Evolutionary conservation across 2,113 vertebrate genomes (phyloP).

Genomic region (Dendropsophus ebraccatus): DNA sequence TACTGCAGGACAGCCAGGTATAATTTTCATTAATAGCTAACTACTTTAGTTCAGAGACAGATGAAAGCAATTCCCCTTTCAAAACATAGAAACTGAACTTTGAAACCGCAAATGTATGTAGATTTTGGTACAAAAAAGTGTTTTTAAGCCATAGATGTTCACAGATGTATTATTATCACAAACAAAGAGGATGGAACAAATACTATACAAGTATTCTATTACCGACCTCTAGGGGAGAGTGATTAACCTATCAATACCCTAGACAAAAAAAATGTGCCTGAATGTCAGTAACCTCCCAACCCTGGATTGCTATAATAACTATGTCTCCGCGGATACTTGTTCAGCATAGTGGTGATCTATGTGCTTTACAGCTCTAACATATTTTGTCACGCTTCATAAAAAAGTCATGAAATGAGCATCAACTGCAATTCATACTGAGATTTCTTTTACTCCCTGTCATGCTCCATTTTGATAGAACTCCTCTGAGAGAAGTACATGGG

Average conservation of each 20-base stretch:
- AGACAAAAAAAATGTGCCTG: not conserved
- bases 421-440: not conserved
- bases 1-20: not conserved
- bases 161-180: constrained; percentile 13
- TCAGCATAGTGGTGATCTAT: not conserved
- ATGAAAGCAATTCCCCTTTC: not conserved
- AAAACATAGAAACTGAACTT: not conserved
- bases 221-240: not conserved
- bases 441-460: constrained; percentile 8
- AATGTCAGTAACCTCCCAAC: not conserved
- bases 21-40: constrained; percentile 12
- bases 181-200: too few relatives aligned
- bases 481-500: not conserved
- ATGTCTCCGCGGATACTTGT: not conserved
- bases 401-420: not conserved
- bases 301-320: not conserved
- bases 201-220: not conserved
- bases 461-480: not conserved
- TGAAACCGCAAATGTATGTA: not conserved
- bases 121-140: not conserved
- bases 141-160: not conserved
- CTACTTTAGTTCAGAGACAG: not conserved
- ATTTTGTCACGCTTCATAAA: not conserved
- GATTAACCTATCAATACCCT: not conserved
- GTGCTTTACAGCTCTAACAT: not conserved